Evolutionary conservation across 1,140 invertebrate species (phyloP).

Genomic region (Helicoverpa zea): DNA sequence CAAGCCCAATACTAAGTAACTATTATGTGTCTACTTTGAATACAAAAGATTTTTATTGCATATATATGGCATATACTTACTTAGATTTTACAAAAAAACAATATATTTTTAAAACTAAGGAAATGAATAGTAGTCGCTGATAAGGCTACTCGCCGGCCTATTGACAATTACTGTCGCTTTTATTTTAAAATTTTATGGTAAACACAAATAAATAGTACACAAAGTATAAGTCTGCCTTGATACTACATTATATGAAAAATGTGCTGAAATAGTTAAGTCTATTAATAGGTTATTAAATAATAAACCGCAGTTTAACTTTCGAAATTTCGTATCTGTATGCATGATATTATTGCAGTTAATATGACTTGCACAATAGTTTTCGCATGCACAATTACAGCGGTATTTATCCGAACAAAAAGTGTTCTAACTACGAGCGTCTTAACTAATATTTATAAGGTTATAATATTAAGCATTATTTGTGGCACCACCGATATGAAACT

Average conservation of each 20-base stretch:
- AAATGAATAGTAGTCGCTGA: too few species aligned
- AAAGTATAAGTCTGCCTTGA: too few species aligned
- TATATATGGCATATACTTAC: too few species aligned
- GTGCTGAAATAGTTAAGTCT: background rate
- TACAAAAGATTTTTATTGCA: too few species aligned
- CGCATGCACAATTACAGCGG: slow-evolving; percentile 10
- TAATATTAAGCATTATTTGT: slow-evolving; percentile 9
- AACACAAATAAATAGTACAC: too few species aligned
- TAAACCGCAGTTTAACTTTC: background rate
- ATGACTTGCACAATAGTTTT: slow-evolving; percentile 2
- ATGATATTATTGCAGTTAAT: slow-evolving; percentile 19
- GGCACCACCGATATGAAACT: background rate
- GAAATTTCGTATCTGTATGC: slow-evolving; percentile 4
- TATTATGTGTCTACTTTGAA: too few species aligned
- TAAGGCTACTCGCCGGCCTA: too few species aligned
- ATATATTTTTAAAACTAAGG: too few species aligned
- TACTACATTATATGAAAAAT: background rate
- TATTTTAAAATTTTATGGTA: too few species aligned
- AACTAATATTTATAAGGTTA: background rate
- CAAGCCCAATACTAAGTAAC: slow-evolving; percentile 19
- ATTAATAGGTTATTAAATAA: slow-evolving; percentile 1
- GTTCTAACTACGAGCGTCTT: background rate
- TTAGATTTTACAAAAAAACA: too few species aligned
- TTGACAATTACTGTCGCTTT: too few species aligned
- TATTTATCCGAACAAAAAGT: slow-evolving; percentile 6